A percentile compares a stretch with the other conserved stretches of the same genome.
Evolutionary conservation across 1,140 invertebrate species (phyloP).

Genomic region (Diprion similis): DNA sequence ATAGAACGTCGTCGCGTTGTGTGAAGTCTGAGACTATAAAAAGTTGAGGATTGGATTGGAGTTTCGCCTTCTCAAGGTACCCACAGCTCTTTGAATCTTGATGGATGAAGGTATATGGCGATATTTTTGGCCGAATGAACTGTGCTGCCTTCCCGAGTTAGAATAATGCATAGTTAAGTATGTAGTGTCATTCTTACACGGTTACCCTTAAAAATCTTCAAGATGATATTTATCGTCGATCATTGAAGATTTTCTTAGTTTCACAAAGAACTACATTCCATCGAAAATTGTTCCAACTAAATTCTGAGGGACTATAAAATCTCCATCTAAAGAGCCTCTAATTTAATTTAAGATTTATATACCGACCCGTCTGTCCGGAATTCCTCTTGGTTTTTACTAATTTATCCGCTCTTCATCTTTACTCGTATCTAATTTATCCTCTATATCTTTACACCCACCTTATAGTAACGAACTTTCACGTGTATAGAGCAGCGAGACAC

Average conservation of each 20-base stretch:
- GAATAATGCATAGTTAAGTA: no score
- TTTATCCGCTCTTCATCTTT: slow-evolving; percentile 6
- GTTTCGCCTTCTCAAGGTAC: no score
- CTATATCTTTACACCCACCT: neutral
- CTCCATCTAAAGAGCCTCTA: slow-evolving; percentile 36
- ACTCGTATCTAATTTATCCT: neutral
- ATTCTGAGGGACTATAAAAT: slow-evolving; percentile 41
- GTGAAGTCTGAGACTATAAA: no score
- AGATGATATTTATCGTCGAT: slow-evolving; percentile 27
- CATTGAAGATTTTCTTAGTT: slow-evolving; percentile 36
- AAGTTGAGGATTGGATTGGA: no score
- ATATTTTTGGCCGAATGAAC: no score
- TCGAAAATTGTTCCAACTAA: slow-evolving; percentile 36
- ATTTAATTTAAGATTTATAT: slow-evolving; percentile 39
- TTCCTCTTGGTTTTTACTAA: neutral
- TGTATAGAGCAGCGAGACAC: no score
- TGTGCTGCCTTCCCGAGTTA: no score
- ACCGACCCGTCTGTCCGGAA: slow-evolving; percentile 30
- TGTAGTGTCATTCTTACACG: no score
- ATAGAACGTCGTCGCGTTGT: no score
- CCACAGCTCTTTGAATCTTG: no score
- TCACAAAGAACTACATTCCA: slow-evolving; percentile 35
- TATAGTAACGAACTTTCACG: no score
- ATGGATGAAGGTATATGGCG: no score
- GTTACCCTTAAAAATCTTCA: neutral